phyloP scores from a whole-genome alignment of 2,113 vertebrate species.

The Patagioenas fasciata region DNA sequence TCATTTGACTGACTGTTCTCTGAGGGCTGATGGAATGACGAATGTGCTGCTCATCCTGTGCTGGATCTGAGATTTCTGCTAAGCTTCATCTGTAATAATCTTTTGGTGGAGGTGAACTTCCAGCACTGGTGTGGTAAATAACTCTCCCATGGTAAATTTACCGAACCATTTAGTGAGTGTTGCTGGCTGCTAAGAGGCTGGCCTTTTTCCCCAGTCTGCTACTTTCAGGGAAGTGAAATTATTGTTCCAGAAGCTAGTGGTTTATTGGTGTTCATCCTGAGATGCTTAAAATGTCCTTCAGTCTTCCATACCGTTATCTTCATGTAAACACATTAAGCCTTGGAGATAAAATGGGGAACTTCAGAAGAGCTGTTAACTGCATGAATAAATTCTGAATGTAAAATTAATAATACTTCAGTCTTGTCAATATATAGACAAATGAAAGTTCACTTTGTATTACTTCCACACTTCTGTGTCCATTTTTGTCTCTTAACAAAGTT shows the following conservation, averaged over 20 bases:
- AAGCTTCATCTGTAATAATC: not conserved
- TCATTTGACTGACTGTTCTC: not conserved
- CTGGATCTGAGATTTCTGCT: not conserved
- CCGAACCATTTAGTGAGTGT: not conserved
- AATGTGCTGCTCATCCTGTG: not conserved
- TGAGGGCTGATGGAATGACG: rapidly evolving
- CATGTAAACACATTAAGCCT: not conserved
- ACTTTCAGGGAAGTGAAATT: not conserved
- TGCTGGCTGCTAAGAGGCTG: not conserved
- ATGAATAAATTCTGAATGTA: constrained; percentile 21
- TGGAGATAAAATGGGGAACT: not conserved
- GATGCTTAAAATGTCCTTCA: not conserved
- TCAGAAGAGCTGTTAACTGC: constrained; percentile 6
- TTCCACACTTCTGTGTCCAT: not conserved
- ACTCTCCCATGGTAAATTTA: not conserved
- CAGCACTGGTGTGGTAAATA: not conserved
- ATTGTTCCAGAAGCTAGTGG: not conserved
- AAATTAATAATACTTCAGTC: not conserved
- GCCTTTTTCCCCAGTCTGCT: not conserved
- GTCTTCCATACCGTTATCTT: not conserved
- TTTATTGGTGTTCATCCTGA: not conserved
- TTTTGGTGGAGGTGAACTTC: not conserved
- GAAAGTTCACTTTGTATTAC: not conserved
- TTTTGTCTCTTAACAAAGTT: not conserved
- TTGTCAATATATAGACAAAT: not conserved